Evolutionary conservation across 2,888 invertebrate genomes (phyloP), one percentile per base, ranked within the genome.

Genomic region (Hesperia comma): DNA sequence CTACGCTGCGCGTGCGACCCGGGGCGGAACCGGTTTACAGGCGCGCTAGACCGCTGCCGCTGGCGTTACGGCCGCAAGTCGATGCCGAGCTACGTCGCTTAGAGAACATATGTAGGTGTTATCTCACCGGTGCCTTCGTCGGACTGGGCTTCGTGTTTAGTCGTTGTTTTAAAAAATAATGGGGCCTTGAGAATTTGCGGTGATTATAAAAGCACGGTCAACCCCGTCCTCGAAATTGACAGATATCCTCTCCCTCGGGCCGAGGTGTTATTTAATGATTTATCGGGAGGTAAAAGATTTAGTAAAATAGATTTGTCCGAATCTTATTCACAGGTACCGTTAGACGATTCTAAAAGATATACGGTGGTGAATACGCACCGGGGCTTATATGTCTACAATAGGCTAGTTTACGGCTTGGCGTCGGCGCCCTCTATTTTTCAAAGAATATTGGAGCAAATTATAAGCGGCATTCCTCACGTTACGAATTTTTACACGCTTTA

Each of bases 21-120:
- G 46, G 17, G 5, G 60, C 60, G 7, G 1, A 15, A 19, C 61
- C 61, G 21, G 51, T 61, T 4, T 60, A 33, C 49, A 33, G 26
- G n/a, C 46, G 58, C 32, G 43, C 58, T 2, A 53, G 53, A 0
- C 61, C 61, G 19, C 49, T 61, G 17, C 61, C 61, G 37, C n/a
- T 19, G 0, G 61, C 61, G 21, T 19, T 61, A 49, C 61, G 61
- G 12, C 6, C 17, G 8, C 51, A 3, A 5, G 53, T 61, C 12
- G 61, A 61, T 2, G 51, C 37, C 19, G 61, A 61, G 53, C 40
- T 61, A 37, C 14, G n/a, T 3, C 14, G 21, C 10, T 6, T 61
- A 12, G 40, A 14, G 21, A 2, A 15, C 1, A 10, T n/a, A n/a
- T n/a, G n/a, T 5, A 8, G 61, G 61, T 5, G 7, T 51, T 10